Conservation (phyloP, 1,140 invertebrate genomes). For the Listronotus oregonensis region DNA sequence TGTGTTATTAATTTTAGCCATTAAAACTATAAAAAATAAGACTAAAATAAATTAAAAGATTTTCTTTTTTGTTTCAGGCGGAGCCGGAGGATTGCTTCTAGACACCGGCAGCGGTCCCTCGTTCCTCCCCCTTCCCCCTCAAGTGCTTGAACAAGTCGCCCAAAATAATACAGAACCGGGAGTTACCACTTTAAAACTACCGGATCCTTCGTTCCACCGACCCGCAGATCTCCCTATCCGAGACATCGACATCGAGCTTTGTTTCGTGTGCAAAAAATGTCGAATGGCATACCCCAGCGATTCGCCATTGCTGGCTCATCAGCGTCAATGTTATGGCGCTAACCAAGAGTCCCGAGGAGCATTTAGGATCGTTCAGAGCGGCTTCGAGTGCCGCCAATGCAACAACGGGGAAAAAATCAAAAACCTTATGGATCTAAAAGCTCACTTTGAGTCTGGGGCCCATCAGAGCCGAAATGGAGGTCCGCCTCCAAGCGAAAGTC, state of each 20-base stretch:
- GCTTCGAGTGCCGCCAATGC: slow-evolving; percentile 74
- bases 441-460: slow-evolving; percentile 67
- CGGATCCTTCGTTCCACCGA: slow-evolving; percentile 56
- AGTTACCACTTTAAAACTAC: slow-evolving; percentile 66
- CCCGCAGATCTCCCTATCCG: slow-evolving; percentile 54
- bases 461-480: slow-evolving; percentile 55
- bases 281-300: slow-evolving; percentile 79
- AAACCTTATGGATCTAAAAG: slow-evolving; percentile 65
- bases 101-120: slow-evolving; percentile 62
- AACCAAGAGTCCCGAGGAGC: slow-evolving; percentile 67
- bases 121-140: slow-evolving; percentile 67
- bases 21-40: too few relatives aligned
- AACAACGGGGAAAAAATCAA: slow-evolving; percentile 65
- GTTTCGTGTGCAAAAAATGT: slow-evolving; percentile 85
- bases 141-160: slow-evolving; percentile 69
- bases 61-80: slow-evolving; percentile 51
- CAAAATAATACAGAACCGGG: slow-evolving; percentile 69
- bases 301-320: slow-evolving; percentile 73
- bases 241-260: slow-evolving; percentile 76
- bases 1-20: too few relatives aligned
- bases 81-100: slow-evolving; percentile 58
- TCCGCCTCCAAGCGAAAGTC: slow-evolving; percentile 58
- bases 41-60: too few relatives aligned
- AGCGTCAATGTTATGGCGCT: slow-evolving; percentile 70
- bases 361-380: slow-evolving; percentile 69